Percentiles rank a stretch among this genome's conserved stretches.
Conservation (phyloP, 2,113 vertebrate species). For the Illadopsis cleaveri region DNA sequence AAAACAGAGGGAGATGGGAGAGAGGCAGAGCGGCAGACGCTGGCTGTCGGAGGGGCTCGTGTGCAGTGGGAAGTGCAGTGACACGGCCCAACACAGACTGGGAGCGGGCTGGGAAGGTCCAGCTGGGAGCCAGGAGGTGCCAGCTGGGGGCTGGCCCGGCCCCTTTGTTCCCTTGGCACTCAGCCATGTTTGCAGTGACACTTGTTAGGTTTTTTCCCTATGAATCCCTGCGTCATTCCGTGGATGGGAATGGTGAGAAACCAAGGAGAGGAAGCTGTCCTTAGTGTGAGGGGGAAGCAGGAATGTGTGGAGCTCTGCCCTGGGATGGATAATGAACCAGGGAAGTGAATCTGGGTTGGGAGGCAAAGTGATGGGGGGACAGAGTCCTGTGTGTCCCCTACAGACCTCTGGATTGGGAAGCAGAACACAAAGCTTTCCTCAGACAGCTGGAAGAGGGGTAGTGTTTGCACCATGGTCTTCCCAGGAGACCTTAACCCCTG, state of each 20-base stretch:
- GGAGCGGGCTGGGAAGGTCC: not conserved
- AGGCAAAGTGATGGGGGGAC: not conserved
- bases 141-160: accelerated
- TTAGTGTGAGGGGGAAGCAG: not conserved
- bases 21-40: not conserved
- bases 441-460: not conserved
- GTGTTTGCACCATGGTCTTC: not conserved
- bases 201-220: not conserved
- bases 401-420: accelerated
- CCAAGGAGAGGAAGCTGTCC: not conserved
- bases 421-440: not conserved
- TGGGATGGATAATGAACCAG: not conserved
- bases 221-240: not conserved
- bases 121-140: not conserved
- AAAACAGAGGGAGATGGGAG: not conserved
- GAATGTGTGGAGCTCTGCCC: not conserved
- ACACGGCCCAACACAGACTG: not conserved
- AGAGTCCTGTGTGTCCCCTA: not conserved
- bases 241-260: not conserved
- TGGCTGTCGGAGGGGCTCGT: not conserved
- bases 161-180: not conserved
- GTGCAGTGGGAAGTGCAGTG: not conserved
- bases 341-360: not conserved
- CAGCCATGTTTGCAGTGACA: not conserved
- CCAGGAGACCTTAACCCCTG: not conserved